These are phyloP conservation scores for Pseudomyrmex cubaensis DNA, from an alignment of 1,140 invertebrate species.

Conservation along the genomic window DNA sequence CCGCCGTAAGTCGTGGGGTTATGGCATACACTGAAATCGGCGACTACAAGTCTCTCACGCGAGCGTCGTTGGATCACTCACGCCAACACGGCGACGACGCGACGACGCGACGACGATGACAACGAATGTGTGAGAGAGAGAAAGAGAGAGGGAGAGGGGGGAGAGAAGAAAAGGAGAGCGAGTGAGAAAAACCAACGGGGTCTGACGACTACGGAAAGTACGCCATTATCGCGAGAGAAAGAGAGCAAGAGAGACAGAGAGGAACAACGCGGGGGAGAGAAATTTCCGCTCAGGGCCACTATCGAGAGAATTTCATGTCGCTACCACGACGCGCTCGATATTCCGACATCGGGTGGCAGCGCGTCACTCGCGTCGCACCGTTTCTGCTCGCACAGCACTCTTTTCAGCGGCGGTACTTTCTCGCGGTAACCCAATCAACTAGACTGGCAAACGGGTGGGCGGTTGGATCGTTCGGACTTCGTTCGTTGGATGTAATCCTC, in stretches of 20 bases:
- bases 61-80: conserved; percentile 37
- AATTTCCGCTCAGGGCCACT: conserved; percentile 77
- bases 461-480: conserved; percentile 1
- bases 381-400: conserved; percentile 62
- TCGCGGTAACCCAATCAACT: conserved; percentile 21
- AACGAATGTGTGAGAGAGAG: conserved; percentile 22
- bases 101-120: not conserved
- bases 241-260: conserved; percentile 35
- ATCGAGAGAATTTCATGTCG: conserved; percentile 67
- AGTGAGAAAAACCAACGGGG: conserved; percentile 68
- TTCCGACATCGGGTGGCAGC: conserved; percentile 64
- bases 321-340: conserved; percentile 76
- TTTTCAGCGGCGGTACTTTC: conserved; percentile 61
- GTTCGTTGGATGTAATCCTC: conserved; percentile 17
- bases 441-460: conserved; percentile 10
- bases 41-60: conserved; percentile 2
- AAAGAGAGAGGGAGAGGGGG: conserved; percentile 48
- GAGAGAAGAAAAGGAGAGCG: conserved; percentile 43
- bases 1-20: conserved; percentile 24
- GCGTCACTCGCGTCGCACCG: conserved; percentile 71
- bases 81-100: not conserved
- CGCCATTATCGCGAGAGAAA: conserved; percentile 75
- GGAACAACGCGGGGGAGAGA: conserved; percentile 51
- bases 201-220: conserved; percentile 74
- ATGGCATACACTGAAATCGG: conserved; percentile 51